Percentiles rank a stretch among this genome's conserved stretches.
Evolutionary conservation across 1,140 invertebrate genomes (phyloP).

Genomic region (Papilio polytes): DNA sequence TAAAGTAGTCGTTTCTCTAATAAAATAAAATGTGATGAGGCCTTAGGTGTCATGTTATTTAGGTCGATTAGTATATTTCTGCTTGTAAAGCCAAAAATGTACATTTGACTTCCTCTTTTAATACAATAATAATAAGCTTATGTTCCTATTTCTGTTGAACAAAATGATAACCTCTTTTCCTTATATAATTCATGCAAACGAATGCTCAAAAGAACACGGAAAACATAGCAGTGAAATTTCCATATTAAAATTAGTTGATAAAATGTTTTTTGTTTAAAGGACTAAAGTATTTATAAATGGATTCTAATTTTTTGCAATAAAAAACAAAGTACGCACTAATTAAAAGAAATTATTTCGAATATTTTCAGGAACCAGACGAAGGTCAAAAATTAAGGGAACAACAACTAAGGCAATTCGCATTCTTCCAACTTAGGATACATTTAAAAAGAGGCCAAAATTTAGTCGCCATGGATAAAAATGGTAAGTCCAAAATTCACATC

Average conservation of each 20-base stretch:
- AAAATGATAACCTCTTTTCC: neutral
- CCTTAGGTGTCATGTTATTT: neutral
- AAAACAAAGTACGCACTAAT: neutral
- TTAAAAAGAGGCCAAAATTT: conserved; percentile 94
- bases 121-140: neutral
- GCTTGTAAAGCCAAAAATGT: too few species aligned
- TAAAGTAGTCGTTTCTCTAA: too few species aligned
- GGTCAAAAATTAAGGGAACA: conserved; percentile 87
- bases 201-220: neutral
- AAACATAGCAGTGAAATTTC: neutral
- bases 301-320: neutral
- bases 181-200: neutral
- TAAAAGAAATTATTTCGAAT: neutral
- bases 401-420: conserved; percentile 91
- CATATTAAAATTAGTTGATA: neutral
- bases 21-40: neutral
- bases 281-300: neutral
- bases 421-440: conserved; percentile 95
- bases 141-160: neutral
- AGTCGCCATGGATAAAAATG: conserved; percentile 97
- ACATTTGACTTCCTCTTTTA: too few species aligned
- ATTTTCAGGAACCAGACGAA: conserved; percentile 82
- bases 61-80: neutral
- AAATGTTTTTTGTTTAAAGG: neutral
- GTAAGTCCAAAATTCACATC: conserved; percentile 84